phyloP scores from a whole-genome alignment of 1,140 invertebrate species.

The Dendroctonus ponderosae region DNA sequence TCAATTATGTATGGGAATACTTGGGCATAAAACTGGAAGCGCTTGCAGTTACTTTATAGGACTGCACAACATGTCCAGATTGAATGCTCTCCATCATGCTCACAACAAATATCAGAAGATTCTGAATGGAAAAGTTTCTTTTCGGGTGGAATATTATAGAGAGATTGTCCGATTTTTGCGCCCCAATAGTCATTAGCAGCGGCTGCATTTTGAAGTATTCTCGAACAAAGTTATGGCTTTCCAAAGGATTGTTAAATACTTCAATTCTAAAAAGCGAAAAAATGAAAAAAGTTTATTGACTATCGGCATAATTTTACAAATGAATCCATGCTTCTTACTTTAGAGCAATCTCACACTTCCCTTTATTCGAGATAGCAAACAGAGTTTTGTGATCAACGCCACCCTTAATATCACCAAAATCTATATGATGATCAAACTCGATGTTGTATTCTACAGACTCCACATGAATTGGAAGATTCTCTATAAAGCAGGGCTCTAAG shows the following conservation, averaged over 20 bases:
- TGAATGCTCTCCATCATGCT: conserved; percentile 19
- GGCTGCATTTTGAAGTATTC: conserved; percentile 17
- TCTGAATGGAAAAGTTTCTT: conserved; percentile 6
- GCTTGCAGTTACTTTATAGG: conserved; percentile 14
- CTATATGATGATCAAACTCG: conserved; percentile 26
- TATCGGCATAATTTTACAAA: no score
- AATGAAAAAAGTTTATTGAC: no score
- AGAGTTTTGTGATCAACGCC: conserved; percentile 23
- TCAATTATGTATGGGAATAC: conserved; percentile 15
- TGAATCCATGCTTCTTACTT: no score
- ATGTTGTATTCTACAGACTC: conserved; percentile 33
- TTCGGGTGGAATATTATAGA: conserved; percentile 13
- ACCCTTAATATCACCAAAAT: conserved; percentile 36
- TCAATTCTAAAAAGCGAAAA: conserved; percentile 18
- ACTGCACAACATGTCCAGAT: conserved; percentile 7
- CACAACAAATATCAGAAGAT: conserved; percentile 13
- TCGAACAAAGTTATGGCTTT: conserved; percentile 11
- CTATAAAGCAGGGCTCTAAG: conserved; percentile 29
- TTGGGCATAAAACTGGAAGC: conserved; percentile 15
- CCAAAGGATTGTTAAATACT: conserved; percentile 16
- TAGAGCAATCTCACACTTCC: conserved; percentile 22
- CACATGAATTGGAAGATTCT: conserved; percentile 20
- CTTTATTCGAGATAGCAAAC: conserved; percentile 28
- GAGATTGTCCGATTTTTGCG: conserved; percentile 18
- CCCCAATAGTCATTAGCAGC: background rate